phyloP scores from a whole-genome alignment of 2,888 invertebrate species.

The Chaetogeoica ovagalla region DNA sequence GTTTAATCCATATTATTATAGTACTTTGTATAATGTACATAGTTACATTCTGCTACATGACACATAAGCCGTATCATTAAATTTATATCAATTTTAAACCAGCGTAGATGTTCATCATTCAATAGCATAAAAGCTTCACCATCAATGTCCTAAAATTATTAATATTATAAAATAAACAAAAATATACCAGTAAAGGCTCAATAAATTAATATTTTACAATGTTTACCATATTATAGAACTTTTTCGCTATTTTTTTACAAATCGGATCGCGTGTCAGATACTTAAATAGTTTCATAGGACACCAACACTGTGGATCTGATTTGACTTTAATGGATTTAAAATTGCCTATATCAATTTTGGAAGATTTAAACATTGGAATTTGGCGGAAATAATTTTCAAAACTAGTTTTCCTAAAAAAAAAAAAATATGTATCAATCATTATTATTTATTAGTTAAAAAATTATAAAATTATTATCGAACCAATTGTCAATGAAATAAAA shows the following conservation, averaged over 20 bases:
- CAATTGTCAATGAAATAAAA: not conserved
- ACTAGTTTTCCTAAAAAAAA: constrained; percentile 18
- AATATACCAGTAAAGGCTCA: not conserved
- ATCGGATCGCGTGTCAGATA: constrained; percentile 13
- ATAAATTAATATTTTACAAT: not conserved
- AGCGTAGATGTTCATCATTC: constrained; percentile 31
- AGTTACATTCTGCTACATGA: constrained; percentile 25
- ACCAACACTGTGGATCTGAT: constrained; percentile 39
- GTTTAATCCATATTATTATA: not conserved
- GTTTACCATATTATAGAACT: not conserved
- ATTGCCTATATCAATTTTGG: constrained; percentile 19
- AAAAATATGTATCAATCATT: not conserved
- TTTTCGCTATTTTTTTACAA: constrained; percentile 6
- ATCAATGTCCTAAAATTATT: constrained; percentile 27
- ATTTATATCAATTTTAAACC: constrained; percentile 20
- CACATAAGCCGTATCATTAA: constrained; percentile 34
- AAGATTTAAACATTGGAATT: constrained; percentile 16
- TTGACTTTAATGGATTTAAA: constrained; percentile 14
- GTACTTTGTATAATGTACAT: constrained; percentile 7
- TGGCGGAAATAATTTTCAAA: constrained; percentile 29
- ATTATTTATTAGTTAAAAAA: not conserved
- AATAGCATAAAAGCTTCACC: constrained; percentile 41
- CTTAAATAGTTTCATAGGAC: constrained; percentile 1
- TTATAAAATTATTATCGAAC: not conserved
- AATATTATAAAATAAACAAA: not conserved